Conservation (phyloP, 2,113 vertebrate genomes). For the Osmerus eperlanus region DNA sequence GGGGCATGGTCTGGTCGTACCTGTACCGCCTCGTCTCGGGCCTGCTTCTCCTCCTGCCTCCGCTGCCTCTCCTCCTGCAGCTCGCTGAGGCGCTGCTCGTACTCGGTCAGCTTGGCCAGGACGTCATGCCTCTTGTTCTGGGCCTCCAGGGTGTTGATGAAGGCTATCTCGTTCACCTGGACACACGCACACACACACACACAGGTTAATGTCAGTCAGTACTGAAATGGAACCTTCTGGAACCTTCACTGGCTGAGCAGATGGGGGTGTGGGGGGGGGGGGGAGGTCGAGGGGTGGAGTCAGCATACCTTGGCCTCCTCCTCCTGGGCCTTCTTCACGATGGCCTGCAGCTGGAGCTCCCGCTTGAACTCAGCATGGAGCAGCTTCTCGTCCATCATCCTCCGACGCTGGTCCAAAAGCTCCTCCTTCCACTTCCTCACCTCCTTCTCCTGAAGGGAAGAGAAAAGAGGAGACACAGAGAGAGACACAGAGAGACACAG, state of each 20-base stretch:
- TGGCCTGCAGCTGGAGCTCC: constrained; percentile 94
- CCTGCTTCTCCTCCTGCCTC: constrained; percentile 96
- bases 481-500: neutral
- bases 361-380: constrained; percentile 96
- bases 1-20: constrained; percentile 55
- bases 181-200: constrained; percentile 13
- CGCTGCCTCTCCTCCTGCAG: constrained; percentile 94
- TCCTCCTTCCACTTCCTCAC: constrained; percentile 98
- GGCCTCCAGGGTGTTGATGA: constrained; percentile 98
- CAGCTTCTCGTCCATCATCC: constrained; percentile 98
- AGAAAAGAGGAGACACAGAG: neutral
- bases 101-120: constrained; percentile 93
- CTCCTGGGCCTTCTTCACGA: constrained; percentile 98
- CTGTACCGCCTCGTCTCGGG: constrained; percentile 97
- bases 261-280: neutral
- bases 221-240: neutral
- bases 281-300: neutral
- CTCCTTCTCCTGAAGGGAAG: constrained; percentile 84
- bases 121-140: constrained; percentile 98
- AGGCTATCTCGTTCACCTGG: constrained; percentile 98
- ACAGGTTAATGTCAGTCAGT: neutral
- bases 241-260: neutral
- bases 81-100: constrained; percentile 94
- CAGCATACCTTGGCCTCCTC: constrained; percentile 92
- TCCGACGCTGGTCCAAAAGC: constrained; percentile 89